Base-by-base conservation (phyloP, 2,797 vertebrate genomes). In the Bovichtus variegatus region DNA sequence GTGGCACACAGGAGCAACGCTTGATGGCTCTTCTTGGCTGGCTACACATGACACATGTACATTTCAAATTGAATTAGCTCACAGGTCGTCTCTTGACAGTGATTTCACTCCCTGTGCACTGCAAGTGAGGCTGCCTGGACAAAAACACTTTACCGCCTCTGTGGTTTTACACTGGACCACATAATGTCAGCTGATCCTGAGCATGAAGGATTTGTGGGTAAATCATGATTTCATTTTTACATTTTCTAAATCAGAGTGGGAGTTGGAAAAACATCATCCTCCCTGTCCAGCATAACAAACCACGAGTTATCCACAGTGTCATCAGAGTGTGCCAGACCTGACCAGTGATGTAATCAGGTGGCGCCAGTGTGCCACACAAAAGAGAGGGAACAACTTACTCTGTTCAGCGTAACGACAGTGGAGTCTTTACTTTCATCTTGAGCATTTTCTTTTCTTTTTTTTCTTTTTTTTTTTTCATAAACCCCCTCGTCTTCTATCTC, bases 341-440 rank as follows among this genome's bases (percentile, higher is more conserved):
- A 73, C 13, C 36, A 47, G 65, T 63, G 77, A 90, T 70, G 84
- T 91, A 89, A 92, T 91, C 80, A 76, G 68, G 77, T 65, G 64
- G 82, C 63, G 87, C 87, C 91, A 79, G 78, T 87, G 91, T 91
- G 92, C 87, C 76, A 70, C 87, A 76, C 68, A 74, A 79, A 43
- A 84, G 80, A 89, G 87, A 87, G 83, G 82, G 80, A 93, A 91
- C 81, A 84, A 84, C 77, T 75, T 82, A 11, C 68, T 82, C 79
- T 86, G 87, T 88, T 87, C 74, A 84, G 66, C 80, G 85, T 75
- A 58, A 78, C 64, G 75, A 78, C 65, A 72, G 75, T 68, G 47
- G 83, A 91, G 80, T 90, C 78, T 89, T 90, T 70, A 84, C 90
- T 89, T 90, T 93, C 81, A 91, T 94, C 92, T 93, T 94, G 91